These are phyloP conservation scores for Drosophila tripunctata DNA, from an alignment of 2,888 invertebrate genomes.

Conservation along the genomic window DNA sequence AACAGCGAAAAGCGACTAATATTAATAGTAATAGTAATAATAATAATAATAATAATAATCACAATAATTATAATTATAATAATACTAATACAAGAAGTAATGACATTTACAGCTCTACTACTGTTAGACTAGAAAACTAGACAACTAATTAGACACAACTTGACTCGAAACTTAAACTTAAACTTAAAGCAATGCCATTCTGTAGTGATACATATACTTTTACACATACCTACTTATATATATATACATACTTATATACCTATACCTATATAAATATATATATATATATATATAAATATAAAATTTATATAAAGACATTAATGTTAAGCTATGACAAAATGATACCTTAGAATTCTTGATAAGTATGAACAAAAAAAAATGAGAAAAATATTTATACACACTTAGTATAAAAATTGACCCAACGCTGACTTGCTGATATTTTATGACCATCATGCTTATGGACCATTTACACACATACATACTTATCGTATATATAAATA, in stretches of 20 bases:
- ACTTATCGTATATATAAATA: background rate
- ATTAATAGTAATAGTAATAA: constrained; percentile 24
- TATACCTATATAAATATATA: background rate
- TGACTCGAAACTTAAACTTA: constrained; percentile 35
- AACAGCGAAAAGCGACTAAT: constrained; percentile 64
- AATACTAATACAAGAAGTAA: constrained; percentile 21
- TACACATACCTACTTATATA: constrained; percentile 30
- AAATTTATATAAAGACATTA: constrained; percentile 40
- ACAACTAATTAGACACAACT: constrained; percentile 3
- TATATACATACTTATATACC: constrained; percentile 7
- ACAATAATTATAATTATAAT: constrained; percentile 25
- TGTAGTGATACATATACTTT: constrained; percentile 77
- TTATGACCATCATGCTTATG: constrained; percentile 66
- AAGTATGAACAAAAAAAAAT: constrained; percentile 1
- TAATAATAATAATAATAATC: constrained; percentile 5
- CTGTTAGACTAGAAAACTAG: constrained; percentile 27
- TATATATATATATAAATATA: constrained; percentile 2
- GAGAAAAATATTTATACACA: background rate
- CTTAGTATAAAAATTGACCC: constrained; percentile 22
- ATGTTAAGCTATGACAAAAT: constrained; percentile 37
- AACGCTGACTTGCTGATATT: constrained; percentile 53
- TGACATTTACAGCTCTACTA: constrained; percentile 34
- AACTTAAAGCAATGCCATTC: constrained; percentile 84
- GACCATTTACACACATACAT: constrained; percentile 64
- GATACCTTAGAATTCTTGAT: constrained; percentile 37